Base-by-base conservation (phyloP, 2,113 vertebrate genomes). In the Oreochromis niloticus region DNA sequence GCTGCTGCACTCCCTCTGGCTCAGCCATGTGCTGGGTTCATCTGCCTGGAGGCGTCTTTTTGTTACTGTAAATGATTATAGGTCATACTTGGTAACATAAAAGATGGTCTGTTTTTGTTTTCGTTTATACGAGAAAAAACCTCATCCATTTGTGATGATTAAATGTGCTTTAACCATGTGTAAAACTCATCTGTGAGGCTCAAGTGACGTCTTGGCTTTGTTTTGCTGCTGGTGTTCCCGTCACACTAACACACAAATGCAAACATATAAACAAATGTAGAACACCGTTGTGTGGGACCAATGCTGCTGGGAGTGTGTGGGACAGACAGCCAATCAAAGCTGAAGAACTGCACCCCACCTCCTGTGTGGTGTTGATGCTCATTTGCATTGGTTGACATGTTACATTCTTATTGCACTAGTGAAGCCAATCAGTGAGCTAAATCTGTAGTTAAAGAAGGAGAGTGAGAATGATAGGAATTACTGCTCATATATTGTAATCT, bases 271-370 rank as follows among this genome's bases (percentile, higher is more conserved):
- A 88, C 39, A 88, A 13, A 83, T 16, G 14, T 27, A 89, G 7
- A 24, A 61, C 41, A 30, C 19, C 11, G 22, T 71, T 41, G 7
- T 30, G 30, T 89, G 86, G 43, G 61, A 54, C 17, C 75, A 12
- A 2, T 54, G 55, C 50, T 79, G 19, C 6, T 81, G 79, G 91
- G 88, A 56, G 86, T 90, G 91, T 89, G 61, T 22, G 39, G 75
- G 9, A 14, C n/a, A 27, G 46, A 6, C 43, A 89, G 85, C 96
- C 95, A 95, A 95, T 97, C 93, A 91, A 78, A 78, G 88, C 34
- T 4, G 80, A 52, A 56, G 56, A 85, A 88, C 71, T 85, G 84
- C 82, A 59, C 89, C 92, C 94, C 96, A 94, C 96, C 96, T 94
- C 89, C 89, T 81, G 36, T 71, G 50, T 54, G 7, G 56, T 24